Conservation (phyloP, 2,797 vertebrate species). For the Micrastur ruficollis region DNA sequence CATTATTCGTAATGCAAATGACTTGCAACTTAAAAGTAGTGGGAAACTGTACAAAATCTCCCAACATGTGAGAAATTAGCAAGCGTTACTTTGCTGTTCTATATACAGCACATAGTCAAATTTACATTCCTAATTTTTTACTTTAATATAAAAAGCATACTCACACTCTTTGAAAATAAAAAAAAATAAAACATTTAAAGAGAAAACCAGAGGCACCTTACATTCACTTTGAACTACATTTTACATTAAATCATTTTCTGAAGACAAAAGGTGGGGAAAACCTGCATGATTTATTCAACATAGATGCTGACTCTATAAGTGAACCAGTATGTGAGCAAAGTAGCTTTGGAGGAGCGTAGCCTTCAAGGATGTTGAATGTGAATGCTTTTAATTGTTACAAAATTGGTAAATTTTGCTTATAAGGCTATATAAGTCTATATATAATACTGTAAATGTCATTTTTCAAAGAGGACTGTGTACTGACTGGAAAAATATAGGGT, state of each 20-base stretch:
- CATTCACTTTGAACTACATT: background rate
- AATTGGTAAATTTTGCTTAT: background rate
- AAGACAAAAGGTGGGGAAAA: background rate
- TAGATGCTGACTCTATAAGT: background rate
- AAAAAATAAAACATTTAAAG: background rate
- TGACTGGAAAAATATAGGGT: background rate
- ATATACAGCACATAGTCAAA: conserved; percentile 4
- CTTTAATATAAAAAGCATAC: background rate
- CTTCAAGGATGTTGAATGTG: background rate
- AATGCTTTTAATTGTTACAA: background rate
- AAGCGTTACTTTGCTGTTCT: conserved; percentile 18
- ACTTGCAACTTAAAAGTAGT: conserved; percentile 27
- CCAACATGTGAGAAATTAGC: conserved; percentile 44
- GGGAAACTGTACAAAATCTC: conserved; percentile 26
- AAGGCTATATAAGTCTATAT: background rate
- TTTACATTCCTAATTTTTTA: conserved; percentile 15
- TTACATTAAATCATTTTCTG: background rate
- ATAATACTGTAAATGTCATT: background rate
- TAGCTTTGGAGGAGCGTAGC: background rate
- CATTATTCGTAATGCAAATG: conserved; percentile 18
- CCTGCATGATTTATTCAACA: background rate
- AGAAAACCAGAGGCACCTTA: background rate
- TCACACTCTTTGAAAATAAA: background rate
- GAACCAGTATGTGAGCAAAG: background rate
- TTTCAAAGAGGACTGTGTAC: background rate